Base-by-base conservation (phyloP, 2,113 vertebrate genomes). In the Chaenocephalus aceratus region DNA sequence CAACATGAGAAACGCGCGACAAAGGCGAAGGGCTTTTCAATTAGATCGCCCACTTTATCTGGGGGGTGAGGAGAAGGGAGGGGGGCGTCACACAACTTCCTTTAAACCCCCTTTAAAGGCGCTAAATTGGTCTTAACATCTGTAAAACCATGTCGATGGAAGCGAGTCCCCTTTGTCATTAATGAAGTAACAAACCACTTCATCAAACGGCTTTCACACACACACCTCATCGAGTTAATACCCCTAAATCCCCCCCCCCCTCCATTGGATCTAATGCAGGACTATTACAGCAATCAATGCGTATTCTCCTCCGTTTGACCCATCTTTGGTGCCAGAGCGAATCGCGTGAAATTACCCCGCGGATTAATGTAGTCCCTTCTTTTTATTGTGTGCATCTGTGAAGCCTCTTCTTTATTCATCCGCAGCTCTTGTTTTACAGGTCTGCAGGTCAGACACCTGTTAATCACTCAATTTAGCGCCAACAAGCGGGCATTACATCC, bases 311-410 rank as follows among this genome's bases (percentile, higher is more conserved):
- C 88, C 90, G 86, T 94, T 93, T 96, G 95, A 96, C 95, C 93
- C 90, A 88, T 93, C 95, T 90, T 93, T 96, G 95, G 95, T 96
- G 92, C 91, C 88, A 93, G 94, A 91, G 87, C 95, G 97, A 96
- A 96, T 91, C 92, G 96, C 95, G 94, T 96, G 95, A 97, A 96
- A 97, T 96, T 96, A 96, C 95, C 94, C 95, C 79, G 90, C 91
- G 96, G 96, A 97, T 97, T 97, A 96, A 95, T 92, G 91, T 92
- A 91, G 88, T 89, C 86, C 78, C 77, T 41, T 49, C 51, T 70
- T 86, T 75, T 92, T 95, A 94, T 94, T 87, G 90, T 86, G 75
- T 83, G 86, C 79, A 67, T 94, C 87, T 93, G 92, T 90, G 94
- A 85, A 91, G 89, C 30, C 67, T 59, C 26, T 53, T 59, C 62